Percentiles rank a stretch among this genome's conserved stretches.
Conservation (phyloP, 2,113 vertebrate species). For the Planiliza haematocheilus region DNA sequence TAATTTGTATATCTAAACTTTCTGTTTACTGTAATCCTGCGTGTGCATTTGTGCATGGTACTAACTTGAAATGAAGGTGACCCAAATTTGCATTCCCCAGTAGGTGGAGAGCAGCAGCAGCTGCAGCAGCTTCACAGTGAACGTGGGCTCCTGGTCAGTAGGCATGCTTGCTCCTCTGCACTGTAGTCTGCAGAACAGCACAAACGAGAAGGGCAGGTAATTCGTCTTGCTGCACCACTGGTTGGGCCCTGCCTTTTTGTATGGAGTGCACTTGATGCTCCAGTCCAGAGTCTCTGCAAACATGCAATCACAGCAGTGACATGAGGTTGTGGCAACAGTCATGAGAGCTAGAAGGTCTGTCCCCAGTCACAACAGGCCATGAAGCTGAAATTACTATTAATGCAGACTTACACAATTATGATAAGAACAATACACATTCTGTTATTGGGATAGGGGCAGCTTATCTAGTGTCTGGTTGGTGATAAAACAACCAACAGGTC, state of each 20-base stretch:
- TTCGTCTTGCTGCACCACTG: background rate
- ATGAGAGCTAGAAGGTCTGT: background rate
- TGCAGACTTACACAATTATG: too few species aligned
- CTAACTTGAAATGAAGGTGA: conserved; percentile 87
- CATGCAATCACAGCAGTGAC: background rate
- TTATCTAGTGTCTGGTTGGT: too few species aligned
- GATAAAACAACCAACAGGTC: background rate
- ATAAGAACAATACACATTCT: too few species aligned
- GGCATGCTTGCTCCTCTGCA: conserved; percentile 66
- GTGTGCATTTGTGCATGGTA: conserved; percentile 6
- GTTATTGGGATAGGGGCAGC: background rate
- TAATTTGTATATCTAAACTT: background rate
- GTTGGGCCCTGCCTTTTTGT: background rate
- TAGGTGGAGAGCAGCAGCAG: conserved; percentile 86
- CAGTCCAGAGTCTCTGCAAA: conserved; percentile 27
- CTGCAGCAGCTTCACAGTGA: conserved; percentile 83
- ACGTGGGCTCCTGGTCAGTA: conserved; percentile 78
- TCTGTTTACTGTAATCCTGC: background rate
- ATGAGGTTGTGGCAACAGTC: background rate
- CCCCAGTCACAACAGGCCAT: background rate
- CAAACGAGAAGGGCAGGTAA: background rate
- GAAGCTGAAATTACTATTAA: too few species aligned
- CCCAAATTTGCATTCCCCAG: conserved; percentile 90
- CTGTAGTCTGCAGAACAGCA: background rate
- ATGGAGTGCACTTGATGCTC: background rate